Percentiles rank a stretch among this genome's conserved stretches.
These are phyloP conservation scores for Phenganax subtilis DNA, from an alignment of 92 coral and sea anemone species.

Conservation along the genomic window DNA sequence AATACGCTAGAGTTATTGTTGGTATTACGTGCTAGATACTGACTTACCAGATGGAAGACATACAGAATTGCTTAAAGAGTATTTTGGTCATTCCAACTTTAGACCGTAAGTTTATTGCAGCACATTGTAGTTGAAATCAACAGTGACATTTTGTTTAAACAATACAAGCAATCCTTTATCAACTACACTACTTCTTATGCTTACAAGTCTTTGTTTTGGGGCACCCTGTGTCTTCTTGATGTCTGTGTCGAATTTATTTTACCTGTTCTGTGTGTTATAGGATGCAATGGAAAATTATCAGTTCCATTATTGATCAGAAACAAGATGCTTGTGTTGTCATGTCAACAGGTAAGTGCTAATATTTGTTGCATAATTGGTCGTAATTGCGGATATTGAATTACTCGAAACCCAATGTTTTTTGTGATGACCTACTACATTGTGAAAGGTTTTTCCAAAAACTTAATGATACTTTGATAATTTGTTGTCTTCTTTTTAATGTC, in stretches of 20 bases:
- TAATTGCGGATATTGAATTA: background rate
- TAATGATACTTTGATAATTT: too few species aligned
- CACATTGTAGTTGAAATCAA: too few species aligned
- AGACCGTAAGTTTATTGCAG: slow-evolving; percentile 62
- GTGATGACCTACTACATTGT: too few species aligned
- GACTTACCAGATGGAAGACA: slow-evolving; percentile 63
- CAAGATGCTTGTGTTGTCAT: slow-evolving; percentile 92
- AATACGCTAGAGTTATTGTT: too few species aligned
- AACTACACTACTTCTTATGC: background rate
- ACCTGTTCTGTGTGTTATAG: slow-evolving; percentile 32
- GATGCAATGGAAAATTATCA: slow-evolving; percentile 96
- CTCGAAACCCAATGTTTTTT: background rate
- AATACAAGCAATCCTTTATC: slow-evolving; percentile 3
- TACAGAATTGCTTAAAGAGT: slow-evolving; percentile 71
- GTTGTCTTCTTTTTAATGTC: too few species aligned
- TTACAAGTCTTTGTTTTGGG: background rate
- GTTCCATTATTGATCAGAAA: slow-evolving; percentile 68
- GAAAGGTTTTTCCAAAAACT: too few species aligned
- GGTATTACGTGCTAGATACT: background rate
- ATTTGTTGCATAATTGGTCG: background rate
- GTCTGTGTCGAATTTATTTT: background rate
- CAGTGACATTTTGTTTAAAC: too few species aligned
- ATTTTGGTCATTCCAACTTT: slow-evolving; percentile 84
- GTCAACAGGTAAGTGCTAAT: slow-evolving; percentile 73
- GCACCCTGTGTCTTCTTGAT: background rate